Conservation (phyloP, 2,888 invertebrate species). For the Neocrepidodera transversa region DNA sequence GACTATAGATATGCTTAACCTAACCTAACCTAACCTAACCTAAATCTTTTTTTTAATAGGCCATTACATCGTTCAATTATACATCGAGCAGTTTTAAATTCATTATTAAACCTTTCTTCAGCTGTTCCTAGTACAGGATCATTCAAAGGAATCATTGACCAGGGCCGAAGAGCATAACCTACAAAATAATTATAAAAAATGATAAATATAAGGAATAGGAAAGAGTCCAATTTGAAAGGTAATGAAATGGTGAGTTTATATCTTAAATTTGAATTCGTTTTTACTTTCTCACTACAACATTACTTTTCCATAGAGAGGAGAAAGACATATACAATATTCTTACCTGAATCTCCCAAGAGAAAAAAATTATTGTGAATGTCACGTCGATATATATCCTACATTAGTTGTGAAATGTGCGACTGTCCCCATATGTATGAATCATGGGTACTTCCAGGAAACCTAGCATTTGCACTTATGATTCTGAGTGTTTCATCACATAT, state of each 20-base stretch:
- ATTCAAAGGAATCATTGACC: slow-evolving; percentile 20
- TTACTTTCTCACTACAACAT: no score
- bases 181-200: slow-evolving; percentile 2
- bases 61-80: slow-evolving; percentile 30
- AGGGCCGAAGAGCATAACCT: slow-evolving; percentile 27
- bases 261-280: no score
- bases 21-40: no score
- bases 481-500: slow-evolving; percentile 33
- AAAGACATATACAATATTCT: no score
- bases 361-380: slow-evolving; percentile 16
- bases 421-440: slow-evolving; percentile 36
- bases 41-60: slow-evolving; percentile 19
- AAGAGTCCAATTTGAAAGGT: not conserved
- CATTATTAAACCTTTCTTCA: slow-evolving; percentile 22
- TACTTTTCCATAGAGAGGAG: no score
- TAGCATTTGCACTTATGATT: slow-evolving; percentile 35
- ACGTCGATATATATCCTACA: slow-evolving; percentile 15
- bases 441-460: slow-evolving; percentile 35
- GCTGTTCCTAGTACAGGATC: slow-evolving; percentile 9
- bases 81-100: slow-evolving; percentile 10
- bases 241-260: no score
- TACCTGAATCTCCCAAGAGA: slow-evolving; percentile 30
- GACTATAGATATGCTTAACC: no score
- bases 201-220: not conserved
- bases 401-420: slow-evolving; percentile 11